phyloP scores from a whole-genome alignment of 2,888 invertebrate species.

The Thera britannica region DNA sequence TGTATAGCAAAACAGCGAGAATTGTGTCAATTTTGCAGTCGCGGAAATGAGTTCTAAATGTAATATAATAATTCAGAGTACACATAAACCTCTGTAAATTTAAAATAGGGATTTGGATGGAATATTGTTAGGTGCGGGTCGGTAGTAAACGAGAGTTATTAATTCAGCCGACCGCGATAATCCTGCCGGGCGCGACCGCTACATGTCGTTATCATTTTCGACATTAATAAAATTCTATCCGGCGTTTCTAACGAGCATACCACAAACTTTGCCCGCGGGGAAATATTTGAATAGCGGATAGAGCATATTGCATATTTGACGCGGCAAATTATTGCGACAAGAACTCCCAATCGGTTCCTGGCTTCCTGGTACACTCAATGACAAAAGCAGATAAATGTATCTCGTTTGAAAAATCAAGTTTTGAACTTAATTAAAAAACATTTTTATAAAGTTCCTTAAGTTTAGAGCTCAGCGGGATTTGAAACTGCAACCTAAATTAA shows the following conservation, averaged over 20 bases:
- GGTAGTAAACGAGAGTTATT: slow-evolving; percentile 65
- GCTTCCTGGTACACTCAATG: not conserved
- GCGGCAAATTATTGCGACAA: slow-evolving; percentile 58
- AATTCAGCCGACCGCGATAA: slow-evolving; percentile 72
- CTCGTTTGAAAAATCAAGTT: no score
- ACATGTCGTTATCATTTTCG: slow-evolving; percentile 75
- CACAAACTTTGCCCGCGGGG: slow-evolving; percentile 63
- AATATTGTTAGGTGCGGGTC: slow-evolving; percentile 54
- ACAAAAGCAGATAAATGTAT: no score
- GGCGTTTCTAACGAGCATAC: slow-evolving; percentile 59
- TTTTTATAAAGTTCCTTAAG: no score
- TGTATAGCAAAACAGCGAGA: slow-evolving; percentile 33
- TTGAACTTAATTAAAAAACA: no score
- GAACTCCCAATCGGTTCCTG: slow-evolving; percentile 19
- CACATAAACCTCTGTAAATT: slow-evolving; percentile 57
- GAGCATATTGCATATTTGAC: slow-evolving; percentile 60
- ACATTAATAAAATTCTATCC: slow-evolving; percentile 75
- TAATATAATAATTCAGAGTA: slow-evolving; percentile 52
- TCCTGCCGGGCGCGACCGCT: slow-evolving; percentile 55
- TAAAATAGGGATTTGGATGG: slow-evolving; percentile 64
- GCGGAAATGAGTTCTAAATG: slow-evolving; percentile 42
- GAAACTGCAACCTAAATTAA: no score
- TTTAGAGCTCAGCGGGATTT: no score
- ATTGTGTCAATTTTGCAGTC: slow-evolving; percentile 37
- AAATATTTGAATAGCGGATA: slow-evolving; percentile 64